Percentiles rank a stretch among this genome's conserved stretches.
Evolutionary conservation across 2,113 vertebrate genomes (phyloP).

Genomic region (Rhynchomys soricoides): DNA sequence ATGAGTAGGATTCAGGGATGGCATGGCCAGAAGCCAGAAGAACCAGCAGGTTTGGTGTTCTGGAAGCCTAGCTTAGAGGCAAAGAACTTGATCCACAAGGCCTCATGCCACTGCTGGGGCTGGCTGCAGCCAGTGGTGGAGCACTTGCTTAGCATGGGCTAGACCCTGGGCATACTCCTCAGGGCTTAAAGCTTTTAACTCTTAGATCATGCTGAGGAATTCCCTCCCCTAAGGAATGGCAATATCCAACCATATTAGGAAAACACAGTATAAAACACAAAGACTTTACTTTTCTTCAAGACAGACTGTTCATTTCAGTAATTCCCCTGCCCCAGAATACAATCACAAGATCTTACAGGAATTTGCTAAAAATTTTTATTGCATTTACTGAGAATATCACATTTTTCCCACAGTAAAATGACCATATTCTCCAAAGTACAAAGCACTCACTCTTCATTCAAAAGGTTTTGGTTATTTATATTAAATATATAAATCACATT

Average conservation of each 20-base stretch:
- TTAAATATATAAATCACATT: conserved; percentile 57
- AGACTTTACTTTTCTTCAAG: conserved; percentile 32
- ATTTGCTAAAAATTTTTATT: conserved; percentile 71
- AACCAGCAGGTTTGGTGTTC: background rate
- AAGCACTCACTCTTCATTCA: conserved; percentile 60
- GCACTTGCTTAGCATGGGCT: too few relatives aligned
- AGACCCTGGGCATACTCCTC: background rate
- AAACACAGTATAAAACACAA: background rate
- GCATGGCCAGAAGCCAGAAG: background rate
- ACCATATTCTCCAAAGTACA: conserved; percentile 67
- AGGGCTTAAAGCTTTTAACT: background rate
- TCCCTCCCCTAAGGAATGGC: background rate
- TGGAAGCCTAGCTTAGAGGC: background rate
- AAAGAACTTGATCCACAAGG: background rate
- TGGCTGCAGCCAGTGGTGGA: background rate
- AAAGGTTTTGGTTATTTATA: conserved; percentile 57
- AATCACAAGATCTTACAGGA: conserved; percentile 51
- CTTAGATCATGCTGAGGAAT: background rate
- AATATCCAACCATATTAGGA: background rate
- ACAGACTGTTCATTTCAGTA: background rate
- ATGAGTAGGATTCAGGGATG: background rate
- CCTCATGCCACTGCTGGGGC: background rate
- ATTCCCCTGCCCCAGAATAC: background rate
- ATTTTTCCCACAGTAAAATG: conserved; percentile 65
- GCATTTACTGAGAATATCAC: conserved; percentile 60